These are phyloP conservation scores for Druon quercuslanigerum DNA, from an alignment of 1,140 invertebrate species.

Conservation along the genomic window DNA sequence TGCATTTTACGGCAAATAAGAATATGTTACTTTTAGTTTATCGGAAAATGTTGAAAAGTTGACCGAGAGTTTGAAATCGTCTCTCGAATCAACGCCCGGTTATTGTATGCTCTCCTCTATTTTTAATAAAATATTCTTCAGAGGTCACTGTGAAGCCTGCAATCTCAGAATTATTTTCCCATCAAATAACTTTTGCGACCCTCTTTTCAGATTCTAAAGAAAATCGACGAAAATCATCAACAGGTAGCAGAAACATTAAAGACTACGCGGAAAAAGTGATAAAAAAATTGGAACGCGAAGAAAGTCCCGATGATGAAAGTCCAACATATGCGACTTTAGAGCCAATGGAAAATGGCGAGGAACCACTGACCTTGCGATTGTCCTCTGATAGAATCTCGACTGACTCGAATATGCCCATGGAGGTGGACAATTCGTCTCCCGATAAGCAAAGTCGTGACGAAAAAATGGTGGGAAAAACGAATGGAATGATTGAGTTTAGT, in stretches of 20 bases:
- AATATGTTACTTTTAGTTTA: no score
- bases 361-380: conserved; percentile 29
- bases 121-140: no score
- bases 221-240: background rate
- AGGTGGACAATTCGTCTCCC: background rate
- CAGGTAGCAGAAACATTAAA: conserved; percentile 53
- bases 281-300: conserved; percentile 57
- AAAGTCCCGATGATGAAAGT: conserved; percentile 43
- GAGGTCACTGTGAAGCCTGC: no score
- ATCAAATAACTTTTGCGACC: no score
- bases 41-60: no score
- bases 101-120: background rate
- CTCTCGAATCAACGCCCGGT: no score
- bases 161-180: background rate
- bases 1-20: no score
- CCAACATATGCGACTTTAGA: conserved; percentile 28
- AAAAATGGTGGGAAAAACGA: conserved; percentile 39
- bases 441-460: background rate
- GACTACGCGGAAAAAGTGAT: conserved; percentile 59
- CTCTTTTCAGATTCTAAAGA: conserved; percentile 4
- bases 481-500: conserved; percentile 32
- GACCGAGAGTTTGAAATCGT: no score
- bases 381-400: background rate
- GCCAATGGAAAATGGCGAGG: conserved; percentile 54
- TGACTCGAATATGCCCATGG: conserved; percentile 5